Evolutionary conservation across 2,797 vertebrate species (phyloP), one percentile per base, ranked within the genome.

Genomic region (Tamandua tetradactyla): DNA sequence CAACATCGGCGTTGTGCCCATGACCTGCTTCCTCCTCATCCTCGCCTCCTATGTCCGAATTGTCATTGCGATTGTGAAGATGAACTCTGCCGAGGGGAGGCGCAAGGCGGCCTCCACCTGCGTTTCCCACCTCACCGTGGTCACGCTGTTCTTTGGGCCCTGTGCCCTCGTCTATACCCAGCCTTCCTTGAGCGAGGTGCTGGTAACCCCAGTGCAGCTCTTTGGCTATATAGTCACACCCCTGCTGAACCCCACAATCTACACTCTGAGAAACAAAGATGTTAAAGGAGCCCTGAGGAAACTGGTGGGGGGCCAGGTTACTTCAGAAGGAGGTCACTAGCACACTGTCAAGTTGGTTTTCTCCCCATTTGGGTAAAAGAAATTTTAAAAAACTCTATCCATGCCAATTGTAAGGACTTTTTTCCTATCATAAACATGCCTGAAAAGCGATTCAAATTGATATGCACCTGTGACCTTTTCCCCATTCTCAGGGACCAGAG

Each of bases 111-210:
- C 52, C 0, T 94, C 94, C 0, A 93, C 76, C 40, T 92, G 93
- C 3, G 52, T 25, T 0, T 95, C 88, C 0, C 91, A 90, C 35
- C 40, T 94, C n/a, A 86, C 80, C 0, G 90, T 94, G 1, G 83
- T 94, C 74, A 94, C 92, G 0, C 89, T 96, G 68, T 94, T 96
- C 57, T 97, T 96, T 18, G 90, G 90, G 23, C 95, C 92, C 25
- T 96, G 95, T 37, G 90, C 87, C 7, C 84, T 96, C 23, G 68
- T 95, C 59, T 94, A 93, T 15, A 95, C 92, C 47, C 80, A 97
- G 47, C 81, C 87, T 0, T 96, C 94, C 27, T 35, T 96, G 64
- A 96, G 84, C 3, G 32, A 93, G 13, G 72, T 93, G 23, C 59
- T 94, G 44, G 76, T 94, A 7, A 95, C 87, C 3, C 95, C 90